Conservation (phyloP, 2,113 vertebrate species). For the Leuciscus idus region DNA sequence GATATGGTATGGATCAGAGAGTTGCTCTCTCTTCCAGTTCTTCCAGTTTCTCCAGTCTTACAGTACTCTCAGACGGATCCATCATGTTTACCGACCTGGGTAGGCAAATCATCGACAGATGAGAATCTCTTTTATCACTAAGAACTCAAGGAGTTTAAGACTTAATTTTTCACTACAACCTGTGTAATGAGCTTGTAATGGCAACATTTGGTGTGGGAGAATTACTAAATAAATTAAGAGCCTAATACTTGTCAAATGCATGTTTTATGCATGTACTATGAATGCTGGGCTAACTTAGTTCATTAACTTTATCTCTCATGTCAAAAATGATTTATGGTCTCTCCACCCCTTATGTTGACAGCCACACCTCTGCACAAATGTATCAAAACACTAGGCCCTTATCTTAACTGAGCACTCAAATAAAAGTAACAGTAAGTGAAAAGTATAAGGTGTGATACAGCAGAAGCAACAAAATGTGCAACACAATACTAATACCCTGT, state of each 20-base stretch:
- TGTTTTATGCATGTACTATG: background rate
- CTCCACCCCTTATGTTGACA: background rate
- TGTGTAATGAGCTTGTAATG: background rate
- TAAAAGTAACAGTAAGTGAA: too few species aligned
- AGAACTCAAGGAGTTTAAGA: background rate
- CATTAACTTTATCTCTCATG: background rate
- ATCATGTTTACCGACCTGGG: background rate
- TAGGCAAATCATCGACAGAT: background rate
- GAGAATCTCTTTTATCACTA: background rate
- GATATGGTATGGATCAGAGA: too few species aligned
- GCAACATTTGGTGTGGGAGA: background rate
- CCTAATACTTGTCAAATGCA: too few species aligned
- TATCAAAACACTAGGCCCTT: background rate
- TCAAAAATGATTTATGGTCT: background rate
- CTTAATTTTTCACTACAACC: background rate
- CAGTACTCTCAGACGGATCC: background rate
- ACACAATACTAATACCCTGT: too few species aligned
- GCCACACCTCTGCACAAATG: background rate
- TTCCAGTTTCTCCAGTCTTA: too few species aligned
- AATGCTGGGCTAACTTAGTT: background rate
- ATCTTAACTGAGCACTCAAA: background rate
- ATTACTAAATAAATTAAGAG: background rate
- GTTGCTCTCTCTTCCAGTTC: too few species aligned
- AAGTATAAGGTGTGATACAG: too few species aligned
- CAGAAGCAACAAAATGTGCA: too few species aligned